Evolutionary conservation across 2,113 vertebrate genomes (phyloP), one percentile per base, ranked within the genome.

Genomic region (Thamnaconus septentrionalis): DNA sequence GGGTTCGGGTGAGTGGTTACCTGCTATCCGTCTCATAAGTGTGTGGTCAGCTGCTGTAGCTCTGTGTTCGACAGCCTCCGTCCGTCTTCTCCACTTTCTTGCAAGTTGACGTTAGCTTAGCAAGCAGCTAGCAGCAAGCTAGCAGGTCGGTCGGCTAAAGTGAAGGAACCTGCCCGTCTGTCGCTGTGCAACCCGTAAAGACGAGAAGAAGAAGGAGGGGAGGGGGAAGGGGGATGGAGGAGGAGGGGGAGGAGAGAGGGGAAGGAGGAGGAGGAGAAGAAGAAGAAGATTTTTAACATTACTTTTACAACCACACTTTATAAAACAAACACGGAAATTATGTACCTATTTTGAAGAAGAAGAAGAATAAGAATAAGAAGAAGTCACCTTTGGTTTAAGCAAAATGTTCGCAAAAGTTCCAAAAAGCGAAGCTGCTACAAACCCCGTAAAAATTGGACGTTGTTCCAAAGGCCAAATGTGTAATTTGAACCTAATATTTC

Each of bases 21-120:
- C 92, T 91, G 78, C 56, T 73, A 43, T 72, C 76, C 78, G 89
- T 88, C 84, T 85, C 90, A 92, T 90, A 87, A 57, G 88, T 87
- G 70, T 80, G 71, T 73, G 73, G 18, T 31, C 18, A 31, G 18
- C 18, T 31, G 18, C 18, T 31, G 18, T 31, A 31, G 18, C 18
- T 31, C 18, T 31, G 18, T 31, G 18, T 31, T 68, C 56, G 72
- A 71, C 83, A 56, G 69, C 70, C 85, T 61, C 80, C 55, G 73
- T 79, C 79, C 65, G 82, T 83, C 86, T 88, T 68, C 81, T 81
- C 84, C 85, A 89, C 81, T 85, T 83, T 88, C 85, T 82, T 66
- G 18, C 50, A 81, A 77, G 74, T 86, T 75, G 75, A 75, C 81
- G 83, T 76, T 84, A 88, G 83, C 89, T 31, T 90, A 85, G 85